Evolutionary conservation across 2,797 vertebrate species (phyloP).

Genomic region (Furcifer pardalis): DNA sequence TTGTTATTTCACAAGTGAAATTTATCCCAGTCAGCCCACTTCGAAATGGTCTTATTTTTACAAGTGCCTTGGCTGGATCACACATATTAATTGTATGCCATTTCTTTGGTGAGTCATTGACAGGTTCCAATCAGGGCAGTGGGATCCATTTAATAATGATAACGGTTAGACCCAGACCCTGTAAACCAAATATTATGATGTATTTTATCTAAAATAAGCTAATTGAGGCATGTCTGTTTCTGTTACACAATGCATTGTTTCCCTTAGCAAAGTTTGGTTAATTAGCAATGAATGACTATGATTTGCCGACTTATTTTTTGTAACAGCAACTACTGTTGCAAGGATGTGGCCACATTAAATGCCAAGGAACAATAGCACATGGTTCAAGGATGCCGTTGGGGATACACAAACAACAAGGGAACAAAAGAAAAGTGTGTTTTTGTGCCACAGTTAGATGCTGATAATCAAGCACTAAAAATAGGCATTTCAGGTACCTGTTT

Average conservation of each 20-base stretch:
- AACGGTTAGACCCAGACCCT: background rate
- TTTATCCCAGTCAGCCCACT: background rate
- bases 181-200: background rate
- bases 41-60: background rate
- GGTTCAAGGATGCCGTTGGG: no score
- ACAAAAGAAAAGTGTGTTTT: no score
- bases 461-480: no score
- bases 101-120: background rate
- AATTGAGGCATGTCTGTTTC: background rate
- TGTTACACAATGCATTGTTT: background rate
- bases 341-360: no score
- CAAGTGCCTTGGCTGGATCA: background rate
- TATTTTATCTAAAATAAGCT: background rate
- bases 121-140: background rate
- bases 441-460: no score
- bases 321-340: no score
- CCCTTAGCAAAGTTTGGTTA: background rate
- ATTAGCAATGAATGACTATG: no score
- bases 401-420: no score
- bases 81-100: constrained; percentile 1
- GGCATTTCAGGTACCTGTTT: no score
- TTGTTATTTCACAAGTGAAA: constrained; percentile 13
- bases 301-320: no score
- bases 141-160: no score
- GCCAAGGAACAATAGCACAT: no score